Evolutionary conservation across 2,797 vertebrate genomes (phyloP), one percentile per base, ranked within the genome.

Genomic region (Sebastes paucispinis): DNA sequence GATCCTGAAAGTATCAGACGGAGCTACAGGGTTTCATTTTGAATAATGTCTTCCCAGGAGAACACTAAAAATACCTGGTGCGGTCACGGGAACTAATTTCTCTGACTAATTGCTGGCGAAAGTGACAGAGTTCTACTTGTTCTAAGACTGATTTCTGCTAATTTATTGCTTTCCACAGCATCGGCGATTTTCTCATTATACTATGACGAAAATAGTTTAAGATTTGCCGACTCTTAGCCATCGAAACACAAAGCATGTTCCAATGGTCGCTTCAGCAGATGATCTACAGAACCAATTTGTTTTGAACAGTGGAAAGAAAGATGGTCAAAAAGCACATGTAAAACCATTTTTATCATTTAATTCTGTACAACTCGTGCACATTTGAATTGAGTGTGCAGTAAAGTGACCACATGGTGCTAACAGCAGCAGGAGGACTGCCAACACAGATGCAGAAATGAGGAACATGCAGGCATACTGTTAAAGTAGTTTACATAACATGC

Each of bases 401-500:
- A 39, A 72, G 55, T 22, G 1, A 69, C 60, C 65, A 36, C 77
- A 76, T 50, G 79, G 54, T 14, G 73, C 50, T 43, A 52, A 62
- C 24, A 64, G 71, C 68, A 62, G 66, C 70, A 9, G 4, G 22
- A 50, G 75, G 29, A 36, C 78, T 69, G 76, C 60, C 69, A 77
- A 52, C 76, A 58, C 52, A 65, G 78, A 87, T 65, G 55, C 47
- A 75, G 71, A 73, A 74, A 79, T 70, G 73, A 82, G 79, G 84
- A 88, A 84, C 50, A 22, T 54, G 50, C 50, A 54, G 55, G 58
- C 47, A 43, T 68, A 69, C 81, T 75, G 81, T 78, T 87, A 13
- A 85, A 88, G 69, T 20, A 67, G 64, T 80, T 85, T 84, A 75
- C 65, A 72, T 77, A 78, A 77, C 77, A 69, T 3, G 32, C n/a